Evolutionary conservation across 2,113 vertebrate genomes (phyloP), one percentile per base, ranked within the genome.

Genomic region (Seriola rivoliana): DNA sequence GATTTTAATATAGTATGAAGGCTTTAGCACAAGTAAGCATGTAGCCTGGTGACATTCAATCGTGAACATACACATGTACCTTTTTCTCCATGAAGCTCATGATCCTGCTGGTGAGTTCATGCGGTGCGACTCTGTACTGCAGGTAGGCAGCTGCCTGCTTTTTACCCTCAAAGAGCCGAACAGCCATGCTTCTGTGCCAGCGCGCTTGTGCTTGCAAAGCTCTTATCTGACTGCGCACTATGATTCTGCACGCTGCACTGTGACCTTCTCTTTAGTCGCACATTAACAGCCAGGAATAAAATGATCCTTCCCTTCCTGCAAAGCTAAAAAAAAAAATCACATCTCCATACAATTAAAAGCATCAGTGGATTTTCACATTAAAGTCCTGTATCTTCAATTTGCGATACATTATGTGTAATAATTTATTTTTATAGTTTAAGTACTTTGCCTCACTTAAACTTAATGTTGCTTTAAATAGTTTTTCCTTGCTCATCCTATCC

Each of bases 81-180:
- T 88, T 94, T 70, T 93, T 90, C 68, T 73, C 78, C 84, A 97
- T 65, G 78, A 92, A 96, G 44, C 19, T 4, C 23, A 96, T 75
- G 65, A 97, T 82, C 46, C 40, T 71, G 21, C 68, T 50, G 80
- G 92, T 66, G 48, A 96, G 59, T 55, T 95, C 90, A 4, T 85
- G 21, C 0, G 94, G 94, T 0, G 90, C 71, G 40, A 96, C 84
- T 44, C 96, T 84, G 89, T 95, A 95, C 46, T 90, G 94, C 84
- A 93, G 89, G 78, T 97, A 97, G 16, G 93, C 38, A 0, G 88
- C 85, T 0, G 95, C 95, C 0, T 96, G 96, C 0, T 86, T 83
- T 50, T 50, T 93, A 0, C 70, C 94, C 54, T 96, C 96, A 0
- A 94, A 97, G 57, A 94, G 77, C 40, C 92, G 89, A 0, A 94